A percentile compares a stretch with the other conserved stretches of the same genome.
These are phyloP conservation scores for Hydractinia echinata DNA, from an alignment of 30 jellyfish, hydroid and myxozoan species.

Conservation along the genomic window DNA sequence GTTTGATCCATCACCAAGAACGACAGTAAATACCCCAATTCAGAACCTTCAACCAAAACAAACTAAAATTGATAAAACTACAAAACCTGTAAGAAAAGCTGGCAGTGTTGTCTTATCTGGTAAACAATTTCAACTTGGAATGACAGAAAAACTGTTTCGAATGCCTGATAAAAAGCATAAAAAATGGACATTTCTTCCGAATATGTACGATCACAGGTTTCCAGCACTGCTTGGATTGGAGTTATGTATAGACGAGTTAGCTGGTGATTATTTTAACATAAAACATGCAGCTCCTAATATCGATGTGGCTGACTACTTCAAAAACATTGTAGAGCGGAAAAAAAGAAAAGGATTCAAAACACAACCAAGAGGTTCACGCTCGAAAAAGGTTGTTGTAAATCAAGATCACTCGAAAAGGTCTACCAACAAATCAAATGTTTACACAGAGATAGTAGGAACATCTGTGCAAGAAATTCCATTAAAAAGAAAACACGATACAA, in stretches of 20 bases:
- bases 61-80: too few relatives aligned
- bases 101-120: too few relatives aligned
- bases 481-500: too few relatives aligned
- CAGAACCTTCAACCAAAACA: too few relatives aligned
- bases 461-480: too few relatives aligned
- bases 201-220: neutral
- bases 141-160: conserved; percentile 1
- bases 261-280: neutral
- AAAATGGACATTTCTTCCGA: neutral
- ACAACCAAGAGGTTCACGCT: neutral
- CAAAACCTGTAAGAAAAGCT: too few relatives aligned
- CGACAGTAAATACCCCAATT: too few relatives aligned
- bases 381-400: neutral
- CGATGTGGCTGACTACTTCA: neutral
- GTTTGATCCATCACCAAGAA: too few relatives aligned
- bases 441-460: too few relatives aligned
- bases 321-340: neutral
- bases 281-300: neutral
- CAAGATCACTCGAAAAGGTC: too few relatives aligned
- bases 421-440: too few relatives aligned
- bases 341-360: neutral
- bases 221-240: neutral
- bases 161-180: neutral
- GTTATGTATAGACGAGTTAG: neutral
- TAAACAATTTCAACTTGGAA: neutral